Percentiles rank a stretch among this genome's conserved stretches.
Evolutionary conservation across 37 sponge, comb jelly and placozoan genomes (phyloP).

Genomic region (Dysidea cf. avara): DNA sequence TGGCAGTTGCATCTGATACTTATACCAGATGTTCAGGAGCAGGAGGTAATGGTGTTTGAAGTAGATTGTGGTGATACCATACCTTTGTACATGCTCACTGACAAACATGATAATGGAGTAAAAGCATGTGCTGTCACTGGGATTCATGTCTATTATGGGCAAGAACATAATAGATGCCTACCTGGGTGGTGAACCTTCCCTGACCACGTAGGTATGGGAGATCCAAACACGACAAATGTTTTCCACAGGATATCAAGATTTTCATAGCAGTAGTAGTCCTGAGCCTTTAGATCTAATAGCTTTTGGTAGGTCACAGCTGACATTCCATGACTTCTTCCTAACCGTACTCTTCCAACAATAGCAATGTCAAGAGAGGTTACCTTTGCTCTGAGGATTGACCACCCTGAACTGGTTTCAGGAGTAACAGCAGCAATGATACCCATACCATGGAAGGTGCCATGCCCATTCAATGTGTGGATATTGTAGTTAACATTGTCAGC

Average conservation of each 20-base stretch:
- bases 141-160: slow-evolving; percentile 42
- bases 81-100: slow-evolving; percentile 37
- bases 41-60: no score
- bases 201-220: slow-evolving; percentile 29
- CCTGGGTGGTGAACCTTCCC: slow-evolving; percentile 42
- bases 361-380: slow-evolving; percentile 17
- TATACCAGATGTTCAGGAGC: no score
- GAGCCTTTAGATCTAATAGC: slow-evolving; percentile 34
- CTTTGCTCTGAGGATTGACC: slow-evolving; percentile 39
- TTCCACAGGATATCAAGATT: slow-evolving; percentile 41
- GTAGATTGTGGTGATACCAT: slow-evolving; percentile 35
- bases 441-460: slow-evolving; percentile 2
- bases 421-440: slow-evolving; percentile 23
- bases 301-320: slow-evolving; percentile 30
- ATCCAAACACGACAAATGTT: slow-evolving; percentile 11
- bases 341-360: slow-evolving; percentile 10
- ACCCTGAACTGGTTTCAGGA: slow-evolving; percentile 31
- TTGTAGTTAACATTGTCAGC: slow-evolving; percentile 34
- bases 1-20: no score
- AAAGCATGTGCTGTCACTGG: slow-evolving; percentile 39
- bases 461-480: slow-evolving; percentile 29
- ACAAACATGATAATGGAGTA: slow-evolving; percentile 46
- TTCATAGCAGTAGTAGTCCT: slow-evolving; percentile 11
- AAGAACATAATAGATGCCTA: slow-evolving; percentile 40
- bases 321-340: slow-evolving; percentile 42